Base-by-base conservation (phyloP, 1,140 invertebrate genomes). In the Neodiprion pinetum region DNA sequence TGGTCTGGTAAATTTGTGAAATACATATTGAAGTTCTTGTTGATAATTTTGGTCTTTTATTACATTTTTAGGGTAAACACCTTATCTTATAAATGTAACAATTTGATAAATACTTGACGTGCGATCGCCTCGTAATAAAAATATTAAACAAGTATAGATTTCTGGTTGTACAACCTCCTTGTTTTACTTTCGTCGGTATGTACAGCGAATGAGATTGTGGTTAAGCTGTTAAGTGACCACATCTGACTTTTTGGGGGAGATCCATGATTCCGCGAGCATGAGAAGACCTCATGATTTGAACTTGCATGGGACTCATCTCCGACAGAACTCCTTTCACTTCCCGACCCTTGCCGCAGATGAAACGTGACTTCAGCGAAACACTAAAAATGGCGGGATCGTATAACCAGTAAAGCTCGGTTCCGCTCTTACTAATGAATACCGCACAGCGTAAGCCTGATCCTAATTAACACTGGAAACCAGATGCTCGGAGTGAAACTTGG, bases 201-300 rank as follows among this genome's bases (percentile, higher is more conserved):
- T 40, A 5, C 28, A 40, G 2, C 28, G 28, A 40, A 40, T 40
- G 28, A 40, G 5, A 40, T 4, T 40, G 28, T 40, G 28, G 28
- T 40, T 5, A 40, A 40, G 5, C 28, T 40, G 28, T 40, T 5
- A 5, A 40, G 28, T 40, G 28, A 40, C 0, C 28, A 40, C 17
- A 21, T 21, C 28, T 40, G 28, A 40, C 28, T 17, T 61, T 61
- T 61, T 61, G 53, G 53, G n/a, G 11, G 11, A 61, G 11, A 9
- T 61, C 53, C 53, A 61, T 14, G n/a, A 17, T 7, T 61, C 9
- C 9, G 11, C 53, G 53, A 67, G 50, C 28, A 73, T 77, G 68
- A 73, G 75, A 77, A 70, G 76, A 79, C 78, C 78, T 50, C 72
- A 47, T 78, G 76, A 79, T 76, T 79, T 79, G 78, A 79, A 79